These are phyloP conservation scores for Apodemia mormo DNA, from an alignment of 2,888 invertebrate species.

Conservation along the genomic window DNA sequence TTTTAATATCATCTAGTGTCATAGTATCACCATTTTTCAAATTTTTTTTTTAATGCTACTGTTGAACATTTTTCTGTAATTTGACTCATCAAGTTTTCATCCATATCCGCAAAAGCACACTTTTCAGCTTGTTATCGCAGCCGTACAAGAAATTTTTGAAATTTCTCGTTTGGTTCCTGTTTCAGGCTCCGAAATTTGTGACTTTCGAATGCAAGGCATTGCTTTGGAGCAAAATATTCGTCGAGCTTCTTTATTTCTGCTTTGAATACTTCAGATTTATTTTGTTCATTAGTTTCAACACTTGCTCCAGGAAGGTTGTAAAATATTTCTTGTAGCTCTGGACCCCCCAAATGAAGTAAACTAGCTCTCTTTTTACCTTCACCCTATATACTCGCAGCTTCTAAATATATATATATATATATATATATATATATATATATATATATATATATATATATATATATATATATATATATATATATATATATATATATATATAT, in stretches of 20 bases:
- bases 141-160: constrained; percentile 30
- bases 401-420: constrained; percentile 22
- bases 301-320: constrained; percentile 31
- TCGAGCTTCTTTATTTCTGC: constrained; percentile 30
- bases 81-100: constrained; percentile 32
- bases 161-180: constrained; percentile 30
- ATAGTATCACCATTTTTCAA: constrained; percentile 29
- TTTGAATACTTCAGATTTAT: constrained; percentile 24
- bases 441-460: too few species aligned
- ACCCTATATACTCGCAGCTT: constrained; percentile 25
- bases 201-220: constrained; percentile 27
- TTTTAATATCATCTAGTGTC: constrained; percentile 26
- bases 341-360: constrained; percentile 25
- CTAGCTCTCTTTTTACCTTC: constrained; percentile 29
- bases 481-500: too few species aligned
- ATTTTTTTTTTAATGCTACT: constrained; percentile 30
- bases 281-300: constrained; percentile 5
- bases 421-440: too few species aligned
- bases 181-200: constrained; percentile 28
- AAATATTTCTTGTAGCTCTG: constrained; percentile 28
- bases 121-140: constrained; percentile 30
- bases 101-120: constrained; percentile 27
- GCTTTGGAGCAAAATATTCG: constrained; percentile 32
- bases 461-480: too few species aligned
- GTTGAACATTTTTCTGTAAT: constrained; percentile 26